phyloP scores from a whole-genome alignment of 2,797 vertebrate species.

The Molossus molossus region DNA sequence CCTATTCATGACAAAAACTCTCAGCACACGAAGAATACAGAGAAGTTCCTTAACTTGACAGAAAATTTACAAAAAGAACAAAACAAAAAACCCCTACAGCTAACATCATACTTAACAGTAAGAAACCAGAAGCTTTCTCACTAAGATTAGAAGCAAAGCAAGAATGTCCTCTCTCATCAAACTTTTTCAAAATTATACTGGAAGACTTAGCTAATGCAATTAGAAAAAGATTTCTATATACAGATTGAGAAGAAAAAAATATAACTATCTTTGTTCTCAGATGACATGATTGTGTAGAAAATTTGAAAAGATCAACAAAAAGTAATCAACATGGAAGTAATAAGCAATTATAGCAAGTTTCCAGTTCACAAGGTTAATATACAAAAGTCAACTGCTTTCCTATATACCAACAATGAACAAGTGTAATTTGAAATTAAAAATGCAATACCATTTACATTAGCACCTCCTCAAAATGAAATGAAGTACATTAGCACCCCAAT shows the following conservation, averaged over 20 bases:
- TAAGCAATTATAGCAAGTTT: not conserved
- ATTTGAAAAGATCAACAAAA: not conserved
- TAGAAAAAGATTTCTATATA: not conserved
- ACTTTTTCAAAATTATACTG: not conserved
- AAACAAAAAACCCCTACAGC: not conserved
- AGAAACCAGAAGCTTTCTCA: not conserved
- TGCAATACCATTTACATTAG: not conserved
- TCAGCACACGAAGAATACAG: not conserved
- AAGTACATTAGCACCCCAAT: not conserved
- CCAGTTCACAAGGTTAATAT: not conserved
- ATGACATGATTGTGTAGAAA: not conserved
- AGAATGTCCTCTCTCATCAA: not conserved
- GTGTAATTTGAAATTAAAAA: not conserved
- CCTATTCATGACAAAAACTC: not conserved
- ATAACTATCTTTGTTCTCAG: not conserved
- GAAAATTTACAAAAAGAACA: not conserved
- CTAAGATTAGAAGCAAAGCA: not conserved
- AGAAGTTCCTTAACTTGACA: not conserved
- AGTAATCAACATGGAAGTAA: not conserved
- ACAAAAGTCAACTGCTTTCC: not conserved
- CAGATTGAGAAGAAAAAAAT: not conserved
- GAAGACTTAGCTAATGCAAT: not conserved
- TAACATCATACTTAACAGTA: not conserved
- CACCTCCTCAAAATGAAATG: not conserved
- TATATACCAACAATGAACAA: not conserved